These are phyloP conservation scores for Pseudopipra pipra DNA, from an alignment of 2,113 vertebrate species.

Conservation along the genomic window DNA sequence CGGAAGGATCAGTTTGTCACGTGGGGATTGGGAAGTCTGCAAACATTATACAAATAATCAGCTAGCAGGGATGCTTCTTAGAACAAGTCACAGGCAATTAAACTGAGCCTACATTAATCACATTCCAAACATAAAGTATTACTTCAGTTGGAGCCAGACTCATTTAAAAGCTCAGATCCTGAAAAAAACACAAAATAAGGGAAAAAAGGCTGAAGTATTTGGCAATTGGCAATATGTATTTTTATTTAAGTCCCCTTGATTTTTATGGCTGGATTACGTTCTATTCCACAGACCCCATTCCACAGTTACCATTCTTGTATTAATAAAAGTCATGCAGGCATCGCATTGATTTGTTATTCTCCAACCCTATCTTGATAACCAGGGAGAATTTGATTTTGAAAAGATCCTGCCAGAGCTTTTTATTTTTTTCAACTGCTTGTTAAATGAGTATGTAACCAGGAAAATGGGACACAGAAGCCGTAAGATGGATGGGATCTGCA, in stretches of 20 bases:
- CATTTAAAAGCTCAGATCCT: not conserved
- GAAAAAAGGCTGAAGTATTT: not conserved
- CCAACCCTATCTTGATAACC: not conserved
- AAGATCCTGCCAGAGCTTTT: not conserved
- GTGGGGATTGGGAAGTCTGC: not conserved
- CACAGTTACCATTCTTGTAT: not conserved
- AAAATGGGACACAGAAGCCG: conserved; percentile 18
- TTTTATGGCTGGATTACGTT: not conserved
- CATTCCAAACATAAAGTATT: not conserved
- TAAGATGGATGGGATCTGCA: conserved; percentile 10
- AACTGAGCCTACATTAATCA: not conserved
- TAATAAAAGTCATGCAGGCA: not conserved
- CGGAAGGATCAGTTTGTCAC: not conserved
- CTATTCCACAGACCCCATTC: not conserved
- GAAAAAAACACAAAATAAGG: not conserved
- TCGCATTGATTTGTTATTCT: not conserved
- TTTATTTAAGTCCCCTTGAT: not conserved
- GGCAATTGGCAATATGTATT: not conserved
- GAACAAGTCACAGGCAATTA: not conserved
- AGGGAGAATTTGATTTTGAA: conserved; percentile 42
- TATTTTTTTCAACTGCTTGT: not conserved
- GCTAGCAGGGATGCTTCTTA: not conserved
- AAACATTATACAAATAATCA: not conserved
- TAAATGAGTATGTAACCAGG: not conserved
- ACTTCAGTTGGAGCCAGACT: not conserved